A percentile compares a stretch with the other conserved stretches of the same genome.
These are phyloP conservation scores for Alaudala cheleensis DNA, from an alignment of 2,113 vertebrate genomes.

Conservation along the genomic window DNA sequence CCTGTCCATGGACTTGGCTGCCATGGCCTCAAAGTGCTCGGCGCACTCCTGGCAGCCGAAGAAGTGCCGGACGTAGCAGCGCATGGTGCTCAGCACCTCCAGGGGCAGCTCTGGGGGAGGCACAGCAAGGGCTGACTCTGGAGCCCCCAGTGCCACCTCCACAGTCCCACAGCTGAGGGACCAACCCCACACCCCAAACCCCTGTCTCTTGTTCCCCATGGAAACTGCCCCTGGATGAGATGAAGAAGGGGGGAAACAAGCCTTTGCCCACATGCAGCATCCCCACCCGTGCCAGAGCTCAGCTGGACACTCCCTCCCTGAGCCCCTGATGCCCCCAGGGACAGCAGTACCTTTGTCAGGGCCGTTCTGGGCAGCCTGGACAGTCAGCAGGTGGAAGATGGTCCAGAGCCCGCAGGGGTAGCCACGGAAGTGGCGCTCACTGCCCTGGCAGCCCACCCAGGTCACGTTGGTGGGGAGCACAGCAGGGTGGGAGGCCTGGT, in stretches of 20 bases:
- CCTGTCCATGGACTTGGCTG: constrained; percentile 68
- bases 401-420: constrained; percentile 92
- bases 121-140: not conserved
- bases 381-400: constrained; percentile 88
- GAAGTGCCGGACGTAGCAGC: constrained; percentile 81
- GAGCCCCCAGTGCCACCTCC: not conserved
- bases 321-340: rapidly evolving
- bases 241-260: not conserved
- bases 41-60: constrained; percentile 89
- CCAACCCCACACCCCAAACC: not conserved
- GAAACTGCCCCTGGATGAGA: not conserved
- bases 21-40: constrained; percentile 89
- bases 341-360: constrained; percentile 28
- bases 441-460: constrained; percentile 92
- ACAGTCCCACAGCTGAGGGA: rapidly evolving
- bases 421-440: constrained; percentile 79
- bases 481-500: not conserved
- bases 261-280: not conserved
- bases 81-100: constrained; percentile 84
- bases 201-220: rapidly evolving
- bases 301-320: not conserved
- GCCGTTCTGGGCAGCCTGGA: constrained; percentile 74
- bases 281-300: too few species aligned
- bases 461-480: constrained; percentile 76
- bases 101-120: constrained; percentile 62